Evolutionary conservation across 2,113 vertebrate genomes (phyloP), one percentile per base, ranked within the genome.

Genomic region (Aythya baeri): DNA sequence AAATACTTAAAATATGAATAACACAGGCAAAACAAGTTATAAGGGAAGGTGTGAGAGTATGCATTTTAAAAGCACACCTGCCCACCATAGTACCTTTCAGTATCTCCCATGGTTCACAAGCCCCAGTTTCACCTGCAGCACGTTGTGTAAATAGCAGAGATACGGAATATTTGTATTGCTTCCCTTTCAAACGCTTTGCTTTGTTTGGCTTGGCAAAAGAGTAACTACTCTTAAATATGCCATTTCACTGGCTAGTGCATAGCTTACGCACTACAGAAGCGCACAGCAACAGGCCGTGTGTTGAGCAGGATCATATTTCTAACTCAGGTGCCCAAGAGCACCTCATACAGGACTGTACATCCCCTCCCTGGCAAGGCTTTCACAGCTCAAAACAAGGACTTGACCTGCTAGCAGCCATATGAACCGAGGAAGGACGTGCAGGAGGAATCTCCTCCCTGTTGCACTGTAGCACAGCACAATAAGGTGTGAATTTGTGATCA

Each of bases 231-330:
- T 83, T 66, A 91, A 70, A 80, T 79, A 55, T 8, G 55, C 23
- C 26, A 0, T 58, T 92, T 81, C 72, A 38, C 31, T 34, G 52
- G 23, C 36, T 15, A 72, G 22, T 46, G 62, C n/a, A 50, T 25
- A 54, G 66, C 0, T 0, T 7, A 31, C 0, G 1, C 31, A 7
- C 3, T 0, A n/a, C 8, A 12, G 31, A 1, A 74, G n/a, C 0
- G 4, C 38, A 36, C 27, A 36, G 67, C 58, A 74, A 52, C 11
- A 44, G 34, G n/a, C 52, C 44, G 1, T 6, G 34, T 58, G 5
- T 54, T 78, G 2, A 77, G 18, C 32, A 91, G 27, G 4, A 52
- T 1, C 4, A 32, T 12, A 8, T 38, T 72, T 50, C 67, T 68
- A 72, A 77, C 17, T 3, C 10, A 9, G 20, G 7, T 59, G 8